These are phyloP conservation scores for Knipowitschia caucasica DNA, from an alignment of 2,797 vertebrate genomes.

Conservation along the genomic window DNA sequence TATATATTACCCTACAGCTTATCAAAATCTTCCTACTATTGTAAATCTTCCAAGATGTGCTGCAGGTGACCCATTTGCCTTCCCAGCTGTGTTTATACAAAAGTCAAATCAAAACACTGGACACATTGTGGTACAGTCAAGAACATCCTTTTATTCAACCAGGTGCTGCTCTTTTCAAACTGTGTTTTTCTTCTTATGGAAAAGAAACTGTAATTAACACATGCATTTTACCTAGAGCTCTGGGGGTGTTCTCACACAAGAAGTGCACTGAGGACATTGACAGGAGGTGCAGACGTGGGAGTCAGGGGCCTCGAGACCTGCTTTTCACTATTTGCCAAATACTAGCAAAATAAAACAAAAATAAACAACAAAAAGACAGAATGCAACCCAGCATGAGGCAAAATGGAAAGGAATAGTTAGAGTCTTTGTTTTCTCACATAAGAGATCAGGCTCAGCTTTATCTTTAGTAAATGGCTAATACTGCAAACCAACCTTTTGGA, in stretches of 20 bases:
- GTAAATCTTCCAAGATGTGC: not conserved
- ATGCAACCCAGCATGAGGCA: conserved; percentile 64
- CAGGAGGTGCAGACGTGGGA: conserved; percentile 58
- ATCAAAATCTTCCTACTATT: too few relatives aligned
- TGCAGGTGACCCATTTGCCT: not conserved
- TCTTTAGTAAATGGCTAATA: conserved; percentile 68
- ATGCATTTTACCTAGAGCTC: conserved; percentile 84
- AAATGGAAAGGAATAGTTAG: conserved; percentile 48
- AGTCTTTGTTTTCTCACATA: conserved; percentile 45
- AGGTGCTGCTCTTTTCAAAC: conserved; percentile 86
- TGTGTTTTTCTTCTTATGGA: conserved; percentile 85
- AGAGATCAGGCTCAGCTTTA: conserved; percentile 49
- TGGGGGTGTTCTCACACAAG: conserved; percentile 74
- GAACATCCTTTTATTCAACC: conserved; percentile 88
- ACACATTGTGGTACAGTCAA: conserved; percentile 76
- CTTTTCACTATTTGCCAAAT: conserved; percentile 67
- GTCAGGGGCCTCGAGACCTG: conserved; percentile 56
- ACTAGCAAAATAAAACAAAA: conserved; percentile 61
- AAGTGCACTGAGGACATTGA: conserved; percentile 65
- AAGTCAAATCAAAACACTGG: conserved; percentile 35
- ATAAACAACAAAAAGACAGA: conserved; percentile 66
- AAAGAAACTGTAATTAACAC: conserved; percentile 90
- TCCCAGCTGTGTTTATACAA: not conserved
- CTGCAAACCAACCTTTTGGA: conserved; percentile 60
- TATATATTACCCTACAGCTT: too few relatives aligned